Evolutionary conservation across 1,140 invertebrate species (phyloP), one percentile per base, ranked within the genome.

Genomic region (Triops longicaudatus): DNA sequence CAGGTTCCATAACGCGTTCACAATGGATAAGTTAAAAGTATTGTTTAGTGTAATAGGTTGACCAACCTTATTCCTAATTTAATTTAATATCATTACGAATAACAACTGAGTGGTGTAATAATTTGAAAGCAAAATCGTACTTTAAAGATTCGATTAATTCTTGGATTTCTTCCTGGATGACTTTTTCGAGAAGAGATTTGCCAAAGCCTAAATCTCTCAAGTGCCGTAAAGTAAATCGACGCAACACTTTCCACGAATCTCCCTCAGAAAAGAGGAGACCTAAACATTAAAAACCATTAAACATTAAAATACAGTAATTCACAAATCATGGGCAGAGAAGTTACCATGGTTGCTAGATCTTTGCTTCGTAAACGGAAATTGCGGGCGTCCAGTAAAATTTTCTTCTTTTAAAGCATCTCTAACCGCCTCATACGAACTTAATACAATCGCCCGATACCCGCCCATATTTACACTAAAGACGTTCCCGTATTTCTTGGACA

Each of bases 211-310:
- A 90, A 79, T 92, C 89, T 17, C 90, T 83, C 79, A 93, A 85
- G 76, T 90, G 87, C 1, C 88, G 85, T 3, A 93, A 82, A 0
- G 90, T 86, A 79, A 92, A 93, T 76, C 90, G 86, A 43, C 91
- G 85, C 80, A 93, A 91, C 50, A 91, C 87, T 77, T 88, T 86
- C 91, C 92, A 93, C 12, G 87, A 82, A 22, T 83, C 80, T 2
- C 89, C 89, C 7, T 77, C 76, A 73, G 43, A 31, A n/a, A 77
- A 77, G 11, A 77, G 14, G 17, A 77, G 73, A n/a, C 76, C 73
- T 27, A 28, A 6, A 6, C 73, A 17, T 17, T 41, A 11, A n/a
- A 28, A 27, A n/a, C 5, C 27, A 73, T 73, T 73, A 17, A 6
- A 28, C 4, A 11, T 41, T 27, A 73, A 27, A 17, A 22, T 4